Evolutionary conservation across 2,797 vertebrate genomes (phyloP), one percentile per base, ranked within the genome.

Genomic region (Gadopsis marmoratus): DNA sequence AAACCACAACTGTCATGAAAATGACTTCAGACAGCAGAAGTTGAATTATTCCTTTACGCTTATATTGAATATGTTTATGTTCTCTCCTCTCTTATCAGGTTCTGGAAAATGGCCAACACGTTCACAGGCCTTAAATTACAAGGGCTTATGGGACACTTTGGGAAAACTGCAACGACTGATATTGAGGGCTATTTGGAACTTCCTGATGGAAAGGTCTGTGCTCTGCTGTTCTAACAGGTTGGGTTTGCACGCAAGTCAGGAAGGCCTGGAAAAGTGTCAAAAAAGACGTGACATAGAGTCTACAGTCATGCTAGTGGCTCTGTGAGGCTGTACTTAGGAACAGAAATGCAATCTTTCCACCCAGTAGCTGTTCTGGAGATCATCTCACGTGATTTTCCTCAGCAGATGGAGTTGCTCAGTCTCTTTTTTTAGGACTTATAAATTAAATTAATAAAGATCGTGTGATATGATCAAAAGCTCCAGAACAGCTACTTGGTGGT

Each of bases 51-150:
- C 43, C 35, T 13, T 3, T 16, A n/a, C 7, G 33, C 2, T 66
- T 5, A 51, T 31, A 3, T 0, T 51, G 1, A 51, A 43, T 64
- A 2, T 43, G 4, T 16, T 54, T 12, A 35, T 17, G 3, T 71
- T 66, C 13, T 41, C 4, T 53, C 3, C 5, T 75, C 17, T 77
- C 12, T 50, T 50, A 0, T 29, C 78, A 99, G 98, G 84, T 99
- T 99, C 93, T 99, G 98, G 98, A 97, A 96, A 93, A 97, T 97
- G 94, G 95, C 94, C 17, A 88, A 86, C 58, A 97, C 97, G 0
- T 97, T 98, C 84, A 99, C 97, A 4, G 96, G 97, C 23, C 95
- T 97, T 33, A 99, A 98, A 91, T 82, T 99, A 78, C 96, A 98
- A 91, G 97, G 97, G 53, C 82, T 92, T 50, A 89, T 98, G 48